A percentile compares a stretch with the other conserved stretches of the same genome.
Evolutionary conservation across 1,140 invertebrate genomes (phyloP).

Genomic region (Atta colombica): DNA sequence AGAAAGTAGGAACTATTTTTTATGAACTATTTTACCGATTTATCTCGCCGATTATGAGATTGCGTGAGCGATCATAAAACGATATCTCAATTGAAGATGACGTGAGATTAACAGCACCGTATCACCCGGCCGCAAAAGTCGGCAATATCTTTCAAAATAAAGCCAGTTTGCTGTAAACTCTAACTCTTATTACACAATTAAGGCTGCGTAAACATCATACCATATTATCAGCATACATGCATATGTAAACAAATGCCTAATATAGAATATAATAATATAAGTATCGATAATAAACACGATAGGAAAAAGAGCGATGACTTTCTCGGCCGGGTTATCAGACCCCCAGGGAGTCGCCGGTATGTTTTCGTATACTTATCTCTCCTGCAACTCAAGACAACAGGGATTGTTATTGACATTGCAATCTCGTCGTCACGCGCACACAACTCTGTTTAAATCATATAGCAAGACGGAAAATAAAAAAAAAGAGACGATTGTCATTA

Average conservation of each 20-base stretch:
- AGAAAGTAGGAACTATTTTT: not conserved
- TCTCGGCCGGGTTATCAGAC: conserved; percentile 58
- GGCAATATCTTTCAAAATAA: conserved; percentile 16
- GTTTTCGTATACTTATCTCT: conserved; percentile 44
- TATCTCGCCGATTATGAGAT: not conserved
- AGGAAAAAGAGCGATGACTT: conserved; percentile 15
- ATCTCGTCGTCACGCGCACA: conserved; percentile 14
- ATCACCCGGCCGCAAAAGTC: not conserved
- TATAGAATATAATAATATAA: conserved; percentile 38
- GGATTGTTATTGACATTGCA: conserved; percentile 48
- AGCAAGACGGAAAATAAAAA: not conserved
- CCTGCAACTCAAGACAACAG: not conserved
- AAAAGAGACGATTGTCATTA: not conserved
- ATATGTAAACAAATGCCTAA: not conserved
- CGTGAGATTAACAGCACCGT: not conserved
- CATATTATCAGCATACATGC: no score
- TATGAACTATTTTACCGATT: not conserved
- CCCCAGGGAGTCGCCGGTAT: conserved; percentile 44
- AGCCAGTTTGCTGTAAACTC: conserved; percentile 5
- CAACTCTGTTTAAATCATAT: conserved; percentile 7
- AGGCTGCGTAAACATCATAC: conserved; percentile 14
- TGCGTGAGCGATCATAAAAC: not conserved
- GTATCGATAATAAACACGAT: conserved; percentile 13
- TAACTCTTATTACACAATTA: conserved; percentile 37
- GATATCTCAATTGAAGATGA: conserved; percentile 16